A percentile compares a stretch with the other conserved stretches of the same genome.
Conservation (phyloP, 2,113 vertebrate genomes). For the Reinhardtius hippoglossoides region DNA sequence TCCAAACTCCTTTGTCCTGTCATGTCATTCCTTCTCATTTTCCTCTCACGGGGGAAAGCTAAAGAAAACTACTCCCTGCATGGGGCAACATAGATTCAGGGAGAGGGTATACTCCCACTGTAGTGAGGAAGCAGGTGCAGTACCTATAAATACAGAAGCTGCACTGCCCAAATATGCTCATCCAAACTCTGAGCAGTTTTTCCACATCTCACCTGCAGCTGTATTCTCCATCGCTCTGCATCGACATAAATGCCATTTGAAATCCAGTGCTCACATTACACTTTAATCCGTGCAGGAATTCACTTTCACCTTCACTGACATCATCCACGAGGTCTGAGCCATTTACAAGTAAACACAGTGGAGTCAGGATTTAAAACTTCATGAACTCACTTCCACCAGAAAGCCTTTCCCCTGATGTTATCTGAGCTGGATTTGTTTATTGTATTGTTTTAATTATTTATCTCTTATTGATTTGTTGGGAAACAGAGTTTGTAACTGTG, state of each 20-base stretch:
- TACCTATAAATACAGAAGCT: not conserved
- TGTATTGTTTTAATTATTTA: not conserved
- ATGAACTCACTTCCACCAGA: not conserved
- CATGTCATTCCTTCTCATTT: not conserved
- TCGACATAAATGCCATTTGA: not conserved
- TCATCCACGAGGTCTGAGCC: not conserved
- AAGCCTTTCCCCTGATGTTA: no score
- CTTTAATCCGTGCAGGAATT: constrained; percentile 7
- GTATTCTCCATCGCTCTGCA: not conserved
- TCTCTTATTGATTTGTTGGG: not conserved
- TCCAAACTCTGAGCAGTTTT: not conserved
- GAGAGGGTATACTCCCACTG: not conserved
- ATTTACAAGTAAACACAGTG: not conserved
- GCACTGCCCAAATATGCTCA: not conserved
- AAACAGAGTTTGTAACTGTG: no score
- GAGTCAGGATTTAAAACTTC: constrained; percentile 45
- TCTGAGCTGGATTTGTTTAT: not conserved
- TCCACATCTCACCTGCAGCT: not conserved
- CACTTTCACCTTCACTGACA: not conserved
- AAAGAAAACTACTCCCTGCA: not conserved
- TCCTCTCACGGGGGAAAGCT: not conserved
- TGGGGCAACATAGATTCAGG: not conserved
- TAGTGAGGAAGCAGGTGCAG: not conserved
- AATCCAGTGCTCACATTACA: not conserved
- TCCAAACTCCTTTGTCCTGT: not conserved